Evolutionary conservation across 2,797 vertebrate genomes (phyloP).

Genomic region (Gallinago solitaria): DNA sequence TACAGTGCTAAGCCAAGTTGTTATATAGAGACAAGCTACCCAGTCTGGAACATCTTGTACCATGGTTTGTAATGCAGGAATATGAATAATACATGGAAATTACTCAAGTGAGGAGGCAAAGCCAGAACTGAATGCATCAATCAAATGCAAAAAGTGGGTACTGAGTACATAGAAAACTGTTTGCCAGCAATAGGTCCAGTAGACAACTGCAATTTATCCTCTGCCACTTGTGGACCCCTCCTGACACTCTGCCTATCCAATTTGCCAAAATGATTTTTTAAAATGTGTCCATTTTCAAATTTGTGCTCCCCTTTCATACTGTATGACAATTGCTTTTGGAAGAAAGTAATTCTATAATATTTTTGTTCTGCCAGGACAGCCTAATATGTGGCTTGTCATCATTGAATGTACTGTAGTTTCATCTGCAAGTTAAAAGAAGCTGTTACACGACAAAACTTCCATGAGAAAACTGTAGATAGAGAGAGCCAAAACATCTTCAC

Average conservation of each 20-base stretch:
- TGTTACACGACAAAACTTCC: background rate
- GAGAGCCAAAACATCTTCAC: background rate
- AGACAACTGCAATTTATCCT: background rate
- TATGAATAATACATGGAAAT: slow-evolving; percentile 44
- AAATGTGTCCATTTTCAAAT: background rate
- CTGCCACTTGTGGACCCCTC: background rate
- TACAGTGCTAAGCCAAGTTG: slow-evolving; percentile 10
- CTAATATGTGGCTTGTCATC: background rate
- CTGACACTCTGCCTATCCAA: background rate
- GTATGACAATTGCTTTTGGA: background rate
- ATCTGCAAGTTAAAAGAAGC: background rate
- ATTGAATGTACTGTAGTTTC: background rate
- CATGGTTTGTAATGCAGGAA: slow-evolving; percentile 10
- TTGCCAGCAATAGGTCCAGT: background rate
- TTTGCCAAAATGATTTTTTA: background rate
- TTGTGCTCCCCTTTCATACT: background rate
- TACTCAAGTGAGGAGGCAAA: slow-evolving; percentile 10
- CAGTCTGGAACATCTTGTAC: slow-evolving; percentile 52
- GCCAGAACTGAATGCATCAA: slow-evolving; percentile 4
- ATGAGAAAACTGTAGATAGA: background rate
- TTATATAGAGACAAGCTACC: slow-evolving; percentile 36
- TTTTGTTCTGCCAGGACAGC: background rate
- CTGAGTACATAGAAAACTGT: background rate
- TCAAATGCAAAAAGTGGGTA: slow-evolving; percentile 13
- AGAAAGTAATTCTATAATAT: background rate